Conservation (phyloP, 2,797 vertebrate species). For the Scleropages formosus region DNA sequence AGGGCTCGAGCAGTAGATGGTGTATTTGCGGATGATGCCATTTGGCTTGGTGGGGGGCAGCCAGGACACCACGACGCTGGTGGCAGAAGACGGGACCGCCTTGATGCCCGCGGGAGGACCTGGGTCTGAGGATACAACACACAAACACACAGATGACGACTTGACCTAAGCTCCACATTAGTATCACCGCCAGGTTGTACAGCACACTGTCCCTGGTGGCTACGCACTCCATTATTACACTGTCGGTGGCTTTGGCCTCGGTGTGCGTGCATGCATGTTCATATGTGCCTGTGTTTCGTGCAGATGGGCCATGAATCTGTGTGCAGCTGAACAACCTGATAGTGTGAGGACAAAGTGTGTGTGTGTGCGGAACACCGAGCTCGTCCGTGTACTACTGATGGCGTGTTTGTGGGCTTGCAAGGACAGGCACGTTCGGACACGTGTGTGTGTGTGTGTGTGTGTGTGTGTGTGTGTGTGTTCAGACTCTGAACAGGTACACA, state of each 20-base stretch:
- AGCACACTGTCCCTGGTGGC: neutral
- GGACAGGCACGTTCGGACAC: no score
- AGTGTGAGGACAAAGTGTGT: neutral
- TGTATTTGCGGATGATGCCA: slow-evolving; percentile 96
- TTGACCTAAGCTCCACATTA: neutral
- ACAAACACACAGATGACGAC: slow-evolving; percentile 15
- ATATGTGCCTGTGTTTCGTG: no score
- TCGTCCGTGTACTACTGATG: neutral
- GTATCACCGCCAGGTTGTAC: slow-evolving; percentile 6
- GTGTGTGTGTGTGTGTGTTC: neutral
- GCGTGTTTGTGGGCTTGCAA: neutral
- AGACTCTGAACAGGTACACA: no score
- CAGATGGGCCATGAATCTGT: no score
- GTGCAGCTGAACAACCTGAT: no score
- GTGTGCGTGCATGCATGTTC: neutral
- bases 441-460: neutral
- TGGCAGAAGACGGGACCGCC: slow-evolving; percentile 90
- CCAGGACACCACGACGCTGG: slow-evolving; percentile 96
- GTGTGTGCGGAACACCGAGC: neutral
- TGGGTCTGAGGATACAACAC: slow-evolving; percentile 72
- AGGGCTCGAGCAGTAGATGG: slow-evolving; percentile 97
- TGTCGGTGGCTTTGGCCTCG: no score
- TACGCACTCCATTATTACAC: no score
- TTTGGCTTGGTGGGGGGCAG: slow-evolving; percentile 92
- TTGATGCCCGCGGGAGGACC: slow-evolving; percentile 96